These are phyloP conservation scores for Mohoua ochrocephala DNA, from an alignment of 2,113 vertebrate species.

Conservation along the genomic window DNA sequence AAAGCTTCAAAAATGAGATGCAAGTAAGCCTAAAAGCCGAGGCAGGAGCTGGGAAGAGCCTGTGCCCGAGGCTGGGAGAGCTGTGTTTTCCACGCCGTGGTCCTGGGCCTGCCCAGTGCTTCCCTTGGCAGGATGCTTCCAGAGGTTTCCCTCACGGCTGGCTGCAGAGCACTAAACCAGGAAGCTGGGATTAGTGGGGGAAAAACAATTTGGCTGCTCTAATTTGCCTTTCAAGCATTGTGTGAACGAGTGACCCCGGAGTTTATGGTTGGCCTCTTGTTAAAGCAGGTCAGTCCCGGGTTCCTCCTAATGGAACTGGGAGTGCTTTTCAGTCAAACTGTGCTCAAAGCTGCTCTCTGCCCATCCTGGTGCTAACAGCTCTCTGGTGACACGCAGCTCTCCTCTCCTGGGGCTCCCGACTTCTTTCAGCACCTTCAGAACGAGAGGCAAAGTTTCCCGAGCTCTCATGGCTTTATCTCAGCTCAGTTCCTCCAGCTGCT, in stretches of 20 bases:
- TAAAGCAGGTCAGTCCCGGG: not conserved
- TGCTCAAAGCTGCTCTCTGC: not conserved
- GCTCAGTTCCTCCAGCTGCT: not conserved
- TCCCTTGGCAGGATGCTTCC: not conserved
- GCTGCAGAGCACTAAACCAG: not conserved
- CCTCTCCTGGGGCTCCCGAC: not conserved
- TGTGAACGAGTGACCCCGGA: not conserved
- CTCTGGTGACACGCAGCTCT: not conserved
- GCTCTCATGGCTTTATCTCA: not conserved
- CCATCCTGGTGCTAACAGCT: not conserved
- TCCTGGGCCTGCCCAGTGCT: not conserved
- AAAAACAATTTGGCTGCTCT: not conserved
- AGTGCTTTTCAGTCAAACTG: not conserved
- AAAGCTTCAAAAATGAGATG: not conserved
- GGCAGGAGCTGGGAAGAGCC: too few relatives aligned
- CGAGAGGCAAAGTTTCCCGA: not conserved
- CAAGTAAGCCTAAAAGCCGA: not conserved
- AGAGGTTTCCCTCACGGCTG: fast-evolving
- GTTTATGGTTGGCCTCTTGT: slow-evolving; percentile 19
- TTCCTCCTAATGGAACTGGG: not conserved
- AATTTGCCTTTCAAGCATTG: not conserved
- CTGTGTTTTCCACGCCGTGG: fast-evolving
- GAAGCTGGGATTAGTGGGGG: not conserved
- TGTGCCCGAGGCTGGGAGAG: not conserved
- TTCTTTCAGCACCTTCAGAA: not conserved